These are phyloP conservation scores for Bilobella aurantiaca DNA, from an alignment of 1,140 invertebrate species.

Conservation along the genomic window DNA sequence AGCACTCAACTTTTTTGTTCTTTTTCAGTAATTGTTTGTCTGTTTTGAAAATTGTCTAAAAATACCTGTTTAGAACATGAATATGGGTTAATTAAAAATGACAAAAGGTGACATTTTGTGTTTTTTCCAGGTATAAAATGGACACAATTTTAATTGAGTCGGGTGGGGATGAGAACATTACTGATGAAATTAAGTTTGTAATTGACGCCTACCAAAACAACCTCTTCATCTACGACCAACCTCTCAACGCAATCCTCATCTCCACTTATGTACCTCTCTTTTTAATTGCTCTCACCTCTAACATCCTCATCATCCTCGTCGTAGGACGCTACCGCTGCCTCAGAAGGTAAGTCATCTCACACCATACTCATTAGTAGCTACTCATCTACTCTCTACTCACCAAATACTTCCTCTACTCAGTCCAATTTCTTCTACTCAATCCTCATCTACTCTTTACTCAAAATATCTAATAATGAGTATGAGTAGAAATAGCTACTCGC, in stretches of 20 bases:
- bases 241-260: conserved; percentile 46
- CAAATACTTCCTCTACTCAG: not conserved
- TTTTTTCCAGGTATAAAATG: conserved; percentile 9
- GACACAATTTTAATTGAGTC: conserved; percentile 1
- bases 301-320: conserved; percentile 53
- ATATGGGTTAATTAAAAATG: not conserved
- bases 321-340: conserved; percentile 57
- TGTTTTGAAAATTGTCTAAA: no score
- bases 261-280: conserved; percentile 50
- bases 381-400: not conserved
- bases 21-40: no score
- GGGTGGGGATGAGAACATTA: not conserved
- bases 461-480: no score
- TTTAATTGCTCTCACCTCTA: conserved; percentile 49
- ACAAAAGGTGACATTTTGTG: conserved; percentile 8
- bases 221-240: conserved; percentile 35
- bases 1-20: no score
- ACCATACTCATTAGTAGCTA: no score
- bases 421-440: not conserved
- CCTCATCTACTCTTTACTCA: no score
- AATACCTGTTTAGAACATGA: no score
- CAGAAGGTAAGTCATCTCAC: conserved; percentile 50
- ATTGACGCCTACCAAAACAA: conserved; percentile 14
- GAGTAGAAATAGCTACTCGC: no score
- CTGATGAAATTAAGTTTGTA: conserved; percentile 1